A percentile compares a stretch with the other conserved stretches of the same genome.
Conservation (phyloP, 2,888 invertebrate species). For the Argyresthia goedartella region DNA sequence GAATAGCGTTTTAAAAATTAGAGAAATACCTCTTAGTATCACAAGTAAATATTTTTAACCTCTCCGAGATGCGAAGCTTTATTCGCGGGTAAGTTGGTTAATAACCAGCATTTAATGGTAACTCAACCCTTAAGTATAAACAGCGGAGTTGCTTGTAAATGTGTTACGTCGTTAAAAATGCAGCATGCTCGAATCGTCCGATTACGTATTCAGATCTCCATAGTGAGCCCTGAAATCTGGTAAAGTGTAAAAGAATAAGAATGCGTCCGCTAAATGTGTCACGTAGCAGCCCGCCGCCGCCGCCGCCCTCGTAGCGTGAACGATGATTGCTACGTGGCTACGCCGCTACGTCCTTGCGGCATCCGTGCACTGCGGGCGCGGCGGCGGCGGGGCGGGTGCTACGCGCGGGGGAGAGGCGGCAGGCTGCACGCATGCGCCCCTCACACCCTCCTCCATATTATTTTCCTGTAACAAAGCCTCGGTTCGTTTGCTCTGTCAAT, state of each 20-base stretch:
- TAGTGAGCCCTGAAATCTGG: no score
- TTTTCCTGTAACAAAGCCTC: constrained; percentile 44
- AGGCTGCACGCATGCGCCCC: constrained; percentile 44
- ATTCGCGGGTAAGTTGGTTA: no score
- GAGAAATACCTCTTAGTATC: no score
- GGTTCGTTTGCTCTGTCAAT: constrained; percentile 54
- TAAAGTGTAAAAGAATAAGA: not conserved
- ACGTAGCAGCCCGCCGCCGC: constrained; percentile 22
- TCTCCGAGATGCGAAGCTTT: no score
- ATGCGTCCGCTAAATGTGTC: constrained; percentile 11
- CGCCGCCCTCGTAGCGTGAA: constrained; percentile 9
- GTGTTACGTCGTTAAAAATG: no score
- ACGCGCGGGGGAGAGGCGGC: constrained; percentile 26
- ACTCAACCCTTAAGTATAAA: no score
- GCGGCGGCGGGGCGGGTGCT: constrained; percentile 28
- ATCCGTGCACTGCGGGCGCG: constrained; percentile 21
- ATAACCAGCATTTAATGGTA: no score
- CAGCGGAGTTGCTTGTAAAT: no score
- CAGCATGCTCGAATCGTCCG: no score
- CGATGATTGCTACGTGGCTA: constrained; percentile 4
- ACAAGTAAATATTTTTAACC: no score
- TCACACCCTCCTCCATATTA: constrained; percentile 34
- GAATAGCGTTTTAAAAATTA: no score
- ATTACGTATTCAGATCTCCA: no score
- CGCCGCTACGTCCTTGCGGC: constrained; percentile 13